Evolutionary conservation across 2,113 vertebrate genomes (phyloP).

Genomic region (Hymenochirus boettgeri): DNA sequence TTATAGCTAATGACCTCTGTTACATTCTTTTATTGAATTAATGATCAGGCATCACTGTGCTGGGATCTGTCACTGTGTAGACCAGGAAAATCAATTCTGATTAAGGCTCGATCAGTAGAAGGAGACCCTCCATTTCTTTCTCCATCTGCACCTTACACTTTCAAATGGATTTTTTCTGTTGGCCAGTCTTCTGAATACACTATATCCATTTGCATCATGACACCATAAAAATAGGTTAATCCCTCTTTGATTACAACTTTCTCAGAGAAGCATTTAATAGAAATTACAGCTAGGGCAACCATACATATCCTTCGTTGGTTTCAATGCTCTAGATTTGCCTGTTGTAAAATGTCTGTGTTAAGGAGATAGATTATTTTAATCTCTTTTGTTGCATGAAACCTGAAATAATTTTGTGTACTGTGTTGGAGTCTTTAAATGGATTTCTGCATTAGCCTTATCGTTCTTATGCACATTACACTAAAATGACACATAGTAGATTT

Average conservation of each 20-base stretch:
- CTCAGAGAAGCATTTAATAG: constrained; percentile 18
- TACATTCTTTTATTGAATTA: no score
- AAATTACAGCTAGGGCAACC: constrained; percentile 1
- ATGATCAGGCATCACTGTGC: no score
- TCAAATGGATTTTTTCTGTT: background rate
- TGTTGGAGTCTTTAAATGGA: constrained; percentile 38
- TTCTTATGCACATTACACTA: constrained; percentile 33
- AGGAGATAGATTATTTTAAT: constrained; percentile 39
- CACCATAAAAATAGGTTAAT: background rate
- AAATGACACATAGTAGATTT: constrained; percentile 20
- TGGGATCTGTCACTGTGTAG: no score
- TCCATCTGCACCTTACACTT: no score
- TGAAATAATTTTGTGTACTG: constrained; percentile 33
- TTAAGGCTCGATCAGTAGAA: no score
- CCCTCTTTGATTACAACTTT: constrained; percentile 5
- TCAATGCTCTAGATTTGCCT: constrained; percentile 11
- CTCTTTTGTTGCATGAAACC: constrained; percentile 33
- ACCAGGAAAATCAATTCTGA: no score
- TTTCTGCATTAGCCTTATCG: constrained; percentile 36
- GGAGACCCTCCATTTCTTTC: no score
- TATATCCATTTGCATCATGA: constrained; percentile 9
- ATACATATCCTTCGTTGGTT: constrained; percentile 23
- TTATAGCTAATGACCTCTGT: no score
- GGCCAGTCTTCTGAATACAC: background rate
- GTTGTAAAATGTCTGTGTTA: constrained; percentile 21